Evolutionary conservation across 1,140 invertebrate species (phyloP).

Genomic region (Eciton burchellii): DNA sequence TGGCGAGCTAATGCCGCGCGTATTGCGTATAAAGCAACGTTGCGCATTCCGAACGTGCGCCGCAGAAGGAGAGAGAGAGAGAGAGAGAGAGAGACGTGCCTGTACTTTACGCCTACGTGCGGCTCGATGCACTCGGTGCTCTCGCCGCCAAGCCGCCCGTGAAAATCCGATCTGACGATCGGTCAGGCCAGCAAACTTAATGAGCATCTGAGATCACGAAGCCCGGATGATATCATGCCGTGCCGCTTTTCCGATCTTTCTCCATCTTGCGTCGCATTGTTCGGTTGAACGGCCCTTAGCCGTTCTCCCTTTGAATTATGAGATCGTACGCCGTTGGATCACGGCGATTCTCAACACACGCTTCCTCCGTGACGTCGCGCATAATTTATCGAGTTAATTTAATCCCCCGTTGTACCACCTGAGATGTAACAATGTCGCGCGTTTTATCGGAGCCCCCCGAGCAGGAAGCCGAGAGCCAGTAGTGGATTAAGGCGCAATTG

Average conservation of each 20-base stretch:
- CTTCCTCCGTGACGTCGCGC: too few relatives aligned
- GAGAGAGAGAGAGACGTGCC: slow-evolving; percentile 62
- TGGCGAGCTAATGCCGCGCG: slow-evolving; percentile 72
- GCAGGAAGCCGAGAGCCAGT: background rate
- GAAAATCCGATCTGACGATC: slow-evolving; percentile 58
- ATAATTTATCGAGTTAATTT: too few relatives aligned
- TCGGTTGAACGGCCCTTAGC: slow-evolving; percentile 22
- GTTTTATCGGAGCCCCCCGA: background rate
- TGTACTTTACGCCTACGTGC: slow-evolving; percentile 66
- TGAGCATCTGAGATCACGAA: slow-evolving; percentile 49
- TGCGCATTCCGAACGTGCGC: slow-evolving; percentile 69
- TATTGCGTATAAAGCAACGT: slow-evolving; percentile 74
- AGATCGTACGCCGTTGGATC: too few relatives aligned
- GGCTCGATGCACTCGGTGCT: slow-evolving; percentile 29
- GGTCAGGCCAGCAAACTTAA: slow-evolving; percentile 47
- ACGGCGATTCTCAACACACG: too few relatives aligned
- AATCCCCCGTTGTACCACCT: background rate
- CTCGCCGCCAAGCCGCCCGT: slow-evolving; percentile 45
- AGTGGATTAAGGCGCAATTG: background rate
- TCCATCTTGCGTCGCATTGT: background rate
- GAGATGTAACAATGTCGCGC: background rate
- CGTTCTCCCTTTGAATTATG: slow-evolving; percentile 22
- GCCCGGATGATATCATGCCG: slow-evolving; percentile 12
- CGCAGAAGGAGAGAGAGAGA: too few relatives aligned
- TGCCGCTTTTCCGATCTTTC: slow-evolving; percentile 22